Percentiles rank a stretch among this genome's conserved stretches.
These are phyloP conservation scores for Pristiophorus japonicus DNA, from an alignment of 2,113 vertebrate species.

Conservation along the genomic window DNA sequence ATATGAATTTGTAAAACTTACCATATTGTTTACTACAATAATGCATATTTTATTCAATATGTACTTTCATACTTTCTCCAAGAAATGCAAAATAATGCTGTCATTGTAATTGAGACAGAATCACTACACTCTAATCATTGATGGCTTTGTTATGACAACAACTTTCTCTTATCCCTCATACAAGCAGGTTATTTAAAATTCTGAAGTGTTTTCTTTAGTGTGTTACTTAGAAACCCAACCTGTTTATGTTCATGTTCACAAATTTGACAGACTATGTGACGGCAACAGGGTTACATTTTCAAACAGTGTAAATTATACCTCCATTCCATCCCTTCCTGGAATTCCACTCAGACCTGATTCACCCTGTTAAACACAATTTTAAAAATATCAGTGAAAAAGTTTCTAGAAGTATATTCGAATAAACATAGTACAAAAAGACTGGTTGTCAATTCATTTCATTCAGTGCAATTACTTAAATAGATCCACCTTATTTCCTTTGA, in stretches of 20 bases:
- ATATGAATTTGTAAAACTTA: background rate
- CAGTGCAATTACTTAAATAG: constrained; percentile 3
- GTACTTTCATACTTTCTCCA: background rate
- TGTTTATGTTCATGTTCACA: background rate
- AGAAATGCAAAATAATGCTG: background rate
- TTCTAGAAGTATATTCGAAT: constrained; percentile 13
- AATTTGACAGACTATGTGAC: background rate
- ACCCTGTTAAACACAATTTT: constrained; percentile 56
- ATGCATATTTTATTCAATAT: background rate
- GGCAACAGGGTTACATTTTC: background rate
- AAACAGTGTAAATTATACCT: constrained; percentile 58
- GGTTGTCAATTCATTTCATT: background rate
- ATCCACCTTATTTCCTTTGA: constrained; percentile 74
- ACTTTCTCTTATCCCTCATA: background rate
- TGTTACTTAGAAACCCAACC: background rate
- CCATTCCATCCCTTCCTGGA: constrained; percentile 67
- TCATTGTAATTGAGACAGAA: background rate
- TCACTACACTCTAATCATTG: background rate
- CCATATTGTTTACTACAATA: background rate
- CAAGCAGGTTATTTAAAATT: background rate
- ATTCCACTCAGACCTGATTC: constrained; percentile 72
- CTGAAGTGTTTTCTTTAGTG: background rate
- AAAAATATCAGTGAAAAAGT: background rate
- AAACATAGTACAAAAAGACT: background rate
- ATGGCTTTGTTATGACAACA: background rate